Evolutionary conservation across 1,140 invertebrate genomes (phyloP), one percentile per base, ranked within the genome.

Genomic region (Pogonomyrmex californicus): DNA sequence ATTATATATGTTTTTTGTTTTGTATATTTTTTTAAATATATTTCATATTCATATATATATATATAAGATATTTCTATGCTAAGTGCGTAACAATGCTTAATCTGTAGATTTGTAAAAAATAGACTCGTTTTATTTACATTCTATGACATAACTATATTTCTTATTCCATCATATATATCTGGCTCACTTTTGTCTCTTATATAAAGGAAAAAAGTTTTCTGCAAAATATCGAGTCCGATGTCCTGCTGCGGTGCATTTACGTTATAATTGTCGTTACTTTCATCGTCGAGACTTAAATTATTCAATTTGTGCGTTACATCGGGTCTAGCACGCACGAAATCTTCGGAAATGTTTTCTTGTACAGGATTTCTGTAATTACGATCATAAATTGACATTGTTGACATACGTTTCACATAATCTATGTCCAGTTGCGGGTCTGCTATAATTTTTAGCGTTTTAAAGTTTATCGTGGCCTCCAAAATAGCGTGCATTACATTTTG

Each of bases 371-470:
- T 77, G 6, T 87, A 88, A 51, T 91, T 54, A 2, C 76, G 87
- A 30, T 76, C 86, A 4, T 91, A 89, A 38, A 92, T 68, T 0
- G 86, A 88, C 47, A 94, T 30, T 5, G 78, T 60, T 23, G 91
- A 86, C 79, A 93, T 85, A 60, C 41, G 56, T 58, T 54, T 85
- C 1, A 71, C 54, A 58, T 79, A 88, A 56, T 92, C 76, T 33
- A 79, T 14, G n/a, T 92, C 87, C 10, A 86, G 60, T 30, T 87
- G 68, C 23, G 82, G 58, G 12, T 91, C 88, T 14, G 86, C 17
- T 5, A 79, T 65, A 51, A 93, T 93, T 56, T 86, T 92, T 10
- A 93, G 76, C 3, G 75, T 85, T 4, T 85, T 58, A 1, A 93
- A 89, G 66, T 93, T 60, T 38, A 92, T 89, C 7, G 62, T 38